A percentile compares a stretch with the other conserved stretches of the same genome.
Evolutionary conservation across 2,888 invertebrate genomes (phyloP).

Genomic region (Alcis repandata): DNA sequence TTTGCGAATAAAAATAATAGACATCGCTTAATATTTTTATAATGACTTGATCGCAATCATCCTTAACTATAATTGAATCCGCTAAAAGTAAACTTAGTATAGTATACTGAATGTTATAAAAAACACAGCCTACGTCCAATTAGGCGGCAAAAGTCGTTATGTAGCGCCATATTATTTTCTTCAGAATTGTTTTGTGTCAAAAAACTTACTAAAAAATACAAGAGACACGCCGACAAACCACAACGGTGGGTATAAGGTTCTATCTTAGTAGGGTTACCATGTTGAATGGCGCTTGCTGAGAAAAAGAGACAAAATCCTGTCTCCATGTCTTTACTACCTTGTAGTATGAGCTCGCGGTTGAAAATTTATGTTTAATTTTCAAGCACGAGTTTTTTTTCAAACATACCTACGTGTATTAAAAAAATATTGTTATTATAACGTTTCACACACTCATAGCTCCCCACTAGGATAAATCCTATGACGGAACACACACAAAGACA

Average conservation of each 20-base stretch:
- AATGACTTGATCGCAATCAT: conserved; percentile 37
- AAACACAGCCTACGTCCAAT: conserved; percentile 56
- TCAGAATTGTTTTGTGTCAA: conserved; percentile 48
- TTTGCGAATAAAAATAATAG: conserved; percentile 1
- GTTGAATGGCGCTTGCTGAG: not conserved
- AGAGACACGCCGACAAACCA: conserved; percentile 36
- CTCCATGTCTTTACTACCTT: too few relatives aligned
- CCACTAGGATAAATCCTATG: too few relatives aligned
- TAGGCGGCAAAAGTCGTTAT: conserved; percentile 53
- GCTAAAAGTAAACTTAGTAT: conserved; percentile 25
- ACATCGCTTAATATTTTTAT: conserved; percentile 4
- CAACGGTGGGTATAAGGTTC: conserved; percentile 16
- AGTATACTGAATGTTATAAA: conserved; percentile 39
- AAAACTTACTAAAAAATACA: conserved; percentile 45
- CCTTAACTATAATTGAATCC: conserved; percentile 38
- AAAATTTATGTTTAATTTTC: too few relatives aligned
- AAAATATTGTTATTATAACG: too few relatives aligned
- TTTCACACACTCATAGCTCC: too few relatives aligned
- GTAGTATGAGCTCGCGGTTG: too few relatives aligned
- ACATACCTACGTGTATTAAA: too few relatives aligned
- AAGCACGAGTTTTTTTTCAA: too few relatives aligned
- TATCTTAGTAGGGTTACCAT: conserved; percentile 28
- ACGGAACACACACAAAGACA: too few relatives aligned
- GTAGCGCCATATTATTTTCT: conserved; percentile 49
- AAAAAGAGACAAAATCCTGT: not conserved